Conservation (phyloP, 1,140 invertebrate genomes). For the Tribolium castaneum region DNA sequence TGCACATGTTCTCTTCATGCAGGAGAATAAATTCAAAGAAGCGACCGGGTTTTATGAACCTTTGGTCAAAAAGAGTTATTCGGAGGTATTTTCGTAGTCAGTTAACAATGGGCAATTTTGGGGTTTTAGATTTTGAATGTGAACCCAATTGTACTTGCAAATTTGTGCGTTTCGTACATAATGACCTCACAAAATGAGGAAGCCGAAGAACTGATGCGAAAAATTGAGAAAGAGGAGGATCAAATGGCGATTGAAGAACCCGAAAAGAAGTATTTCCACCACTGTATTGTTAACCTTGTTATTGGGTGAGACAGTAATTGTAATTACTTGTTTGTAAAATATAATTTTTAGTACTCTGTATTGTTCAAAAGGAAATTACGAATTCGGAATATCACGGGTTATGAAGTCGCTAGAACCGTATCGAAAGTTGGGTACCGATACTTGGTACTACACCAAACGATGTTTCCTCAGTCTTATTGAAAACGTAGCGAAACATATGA, state of each 20-base stretch:
- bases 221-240: constrained; percentile 98
- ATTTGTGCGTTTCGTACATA: constrained; percentile 98
- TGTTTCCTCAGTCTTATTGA: constrained; percentile 95
- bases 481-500: constrained; percentile 91
- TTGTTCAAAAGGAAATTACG: constrained; percentile 99
- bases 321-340: neutral
- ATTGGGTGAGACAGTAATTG: constrained; percentile 76
- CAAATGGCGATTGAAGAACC: constrained; percentile 91
- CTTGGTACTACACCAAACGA: constrained; percentile 97
- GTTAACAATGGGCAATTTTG: neutral
- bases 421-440: constrained; percentile 95
- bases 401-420: constrained; percentile 97
- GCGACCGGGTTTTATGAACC: constrained; percentile 98
- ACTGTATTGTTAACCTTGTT: constrained; percentile 99
- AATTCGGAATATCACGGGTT: constrained; percentile 98
- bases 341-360: constrained; percentile 82
- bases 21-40: constrained; percentile 98
- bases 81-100: constrained; percentile 74
- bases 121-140: constrained; percentile 84
- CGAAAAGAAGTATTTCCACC: constrained; percentile 95
- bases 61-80: constrained; percentile 96
- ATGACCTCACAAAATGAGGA: constrained; percentile 99
- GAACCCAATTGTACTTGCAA: constrained; percentile 96
- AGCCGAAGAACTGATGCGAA: constrained; percentile 98
- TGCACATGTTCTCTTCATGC: constrained; percentile 99